phyloP scores from a whole-genome alignment of 2,888 invertebrate genomes.

The Stenodera caucasica region DNA sequence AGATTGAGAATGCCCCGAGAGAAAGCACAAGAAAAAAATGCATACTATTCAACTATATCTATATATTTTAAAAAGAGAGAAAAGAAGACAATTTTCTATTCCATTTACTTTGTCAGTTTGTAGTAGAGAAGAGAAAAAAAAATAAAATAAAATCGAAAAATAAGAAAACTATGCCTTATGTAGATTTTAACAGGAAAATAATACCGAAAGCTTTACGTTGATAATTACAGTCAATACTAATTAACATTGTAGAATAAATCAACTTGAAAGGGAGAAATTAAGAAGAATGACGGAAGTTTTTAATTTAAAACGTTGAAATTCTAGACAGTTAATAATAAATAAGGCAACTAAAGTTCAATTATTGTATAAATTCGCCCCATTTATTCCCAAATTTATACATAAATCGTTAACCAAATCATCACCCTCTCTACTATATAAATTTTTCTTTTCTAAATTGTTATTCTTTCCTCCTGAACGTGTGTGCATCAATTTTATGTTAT shows the following conservation, averaged over 20 bases:
- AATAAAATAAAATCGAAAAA: constrained; percentile 16
- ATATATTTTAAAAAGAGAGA: constrained; percentile 39
- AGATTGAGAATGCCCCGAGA: constrained; percentile 53
- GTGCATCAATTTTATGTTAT: constrained; percentile 1
- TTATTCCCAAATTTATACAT: neutral
- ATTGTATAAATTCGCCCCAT: neutral
- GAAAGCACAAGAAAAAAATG: constrained; percentile 51
- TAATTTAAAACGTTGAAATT: constrained; percentile 47
- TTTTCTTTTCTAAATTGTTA: constrained; percentile 23
- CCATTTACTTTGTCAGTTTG: constrained; percentile 56
- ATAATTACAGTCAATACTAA: constrained; percentile 56
- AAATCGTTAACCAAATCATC: constrained; percentile 13
- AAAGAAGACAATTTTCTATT: constrained; percentile 58
- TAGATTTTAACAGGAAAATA: constrained; percentile 40
- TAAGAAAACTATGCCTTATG: constrained; percentile 46
- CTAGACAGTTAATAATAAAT: constrained; percentile 24
- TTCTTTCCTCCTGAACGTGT: constrained; percentile 22
- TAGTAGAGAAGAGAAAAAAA: neutral
- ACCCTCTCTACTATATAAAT: constrained; percentile 1
- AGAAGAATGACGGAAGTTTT: constrained; percentile 43
- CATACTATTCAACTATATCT: constrained; percentile 51
- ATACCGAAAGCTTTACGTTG: constrained; percentile 49
- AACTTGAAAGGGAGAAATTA: constrained; percentile 46
- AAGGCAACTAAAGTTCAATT: too few species aligned
- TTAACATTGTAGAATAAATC: constrained; percentile 53